Conservation (phyloP, 2,888 invertebrate genomes). For the Helobdella robusta region DNA sequence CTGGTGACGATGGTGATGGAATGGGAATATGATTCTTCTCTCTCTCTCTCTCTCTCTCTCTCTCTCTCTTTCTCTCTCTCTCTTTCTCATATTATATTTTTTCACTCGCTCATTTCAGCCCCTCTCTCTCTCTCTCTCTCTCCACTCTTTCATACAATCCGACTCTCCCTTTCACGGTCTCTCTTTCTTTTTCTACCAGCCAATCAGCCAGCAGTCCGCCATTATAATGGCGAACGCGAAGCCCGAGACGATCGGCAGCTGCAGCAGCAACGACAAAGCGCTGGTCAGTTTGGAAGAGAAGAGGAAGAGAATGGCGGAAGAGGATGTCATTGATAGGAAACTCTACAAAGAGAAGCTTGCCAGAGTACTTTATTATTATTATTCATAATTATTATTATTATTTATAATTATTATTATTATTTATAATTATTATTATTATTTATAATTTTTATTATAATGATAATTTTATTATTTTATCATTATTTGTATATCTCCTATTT, state of each 20-base stretch:
- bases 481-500: background rate
- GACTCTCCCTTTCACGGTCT: no score
- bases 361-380: background rate
- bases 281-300: background rate
- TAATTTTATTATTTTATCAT: background rate
- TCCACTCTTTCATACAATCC: background rate
- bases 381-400: background rate
- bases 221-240: no score
- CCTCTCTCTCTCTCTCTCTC: constrained; percentile 4
- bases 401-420: background rate
- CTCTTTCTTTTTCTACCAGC: no score
- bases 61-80: constrained; percentile 4
- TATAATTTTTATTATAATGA: background rate
- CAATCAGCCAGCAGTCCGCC: no score
- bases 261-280: background rate
- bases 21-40: no score
- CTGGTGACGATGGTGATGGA: no score
- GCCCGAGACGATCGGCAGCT: background rate
- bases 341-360: background rate
- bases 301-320: background rate
- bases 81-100: background rate
- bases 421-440: background rate
- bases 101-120: background rate
- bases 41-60: constrained; percentile 4
- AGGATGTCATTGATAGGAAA: background rate